Base-by-base conservation (phyloP, 2,888 invertebrate genomes). In the Tetanocera ferruginea region DNA sequence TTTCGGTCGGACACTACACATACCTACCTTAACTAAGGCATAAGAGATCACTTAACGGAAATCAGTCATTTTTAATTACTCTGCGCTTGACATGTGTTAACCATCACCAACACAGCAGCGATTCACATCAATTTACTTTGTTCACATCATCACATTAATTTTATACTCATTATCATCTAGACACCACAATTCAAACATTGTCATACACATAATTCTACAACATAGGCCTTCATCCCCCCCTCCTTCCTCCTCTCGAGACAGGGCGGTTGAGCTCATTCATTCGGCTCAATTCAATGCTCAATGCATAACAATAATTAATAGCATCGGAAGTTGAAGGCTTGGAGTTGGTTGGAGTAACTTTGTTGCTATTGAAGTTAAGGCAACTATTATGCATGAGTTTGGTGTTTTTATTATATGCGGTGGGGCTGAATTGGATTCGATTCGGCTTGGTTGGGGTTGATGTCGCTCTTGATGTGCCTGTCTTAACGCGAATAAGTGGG, bases 401-500 rank as follows among this genome's bases (percentile, higher is more conserved):
- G 17, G 25, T 60, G 23, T 60, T 60, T 60, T 25, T 60, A 28
- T 43, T 60, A 28, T 25, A 28, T 60, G 60, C 17, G 60, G 25
- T 23, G 23, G 43, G 6, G 19, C 19, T 14, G 4, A 23, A 25
- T 2, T 19, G 4, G 57, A 25, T 23, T 57, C 23, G 23, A 23
- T 57, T 25, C 9, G 9, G 23, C 57, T 57, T 60, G 60, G 60
- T 25, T 55, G 55, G 60, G 60, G 5, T 60, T 14, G 5, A 60
- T 60, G 60, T 25, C 11, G 25, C 14, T 25, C 25, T 60, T 60
- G 60, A n/a, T n/a, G n/a, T n/a, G n/a, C n/a, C n/a, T n/a, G n/a
- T n/a, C n/a, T n/a, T n/a, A n/a, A 60, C 60, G 60, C 25, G 28
- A 60, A 60, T 60, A 60, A 60, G 60, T 60, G 60, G 23, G 60